These are phyloP conservation scores for Eudasyphora cyanicolor DNA, from an alignment of 2,888 invertebrate species.

Conservation along the genomic window DNA sequence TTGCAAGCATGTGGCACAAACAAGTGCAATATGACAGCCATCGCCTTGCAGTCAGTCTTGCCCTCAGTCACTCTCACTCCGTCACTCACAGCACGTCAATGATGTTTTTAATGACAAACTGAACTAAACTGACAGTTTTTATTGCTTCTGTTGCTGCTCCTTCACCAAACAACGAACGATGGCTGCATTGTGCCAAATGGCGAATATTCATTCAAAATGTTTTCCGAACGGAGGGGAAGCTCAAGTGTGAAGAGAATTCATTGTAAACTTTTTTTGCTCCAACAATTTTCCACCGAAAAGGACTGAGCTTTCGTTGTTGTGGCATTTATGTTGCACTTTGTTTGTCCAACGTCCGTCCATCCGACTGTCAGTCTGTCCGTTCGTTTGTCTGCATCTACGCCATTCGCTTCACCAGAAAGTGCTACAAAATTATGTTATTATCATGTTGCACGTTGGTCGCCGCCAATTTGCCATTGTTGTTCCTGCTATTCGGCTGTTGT, in stretches of 20 bases:
- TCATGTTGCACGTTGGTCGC: neutral
- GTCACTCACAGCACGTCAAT: neutral
- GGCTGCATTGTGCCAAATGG: slow-evolving; percentile 16
- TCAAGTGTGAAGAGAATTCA: neutral
- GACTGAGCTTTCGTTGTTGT: no score
- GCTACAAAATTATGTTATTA: slow-evolving; percentile 34
- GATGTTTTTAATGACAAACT: slow-evolving; percentile 52
- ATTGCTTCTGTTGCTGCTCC: slow-evolving; percentile 3
- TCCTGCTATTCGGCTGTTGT: neutral
- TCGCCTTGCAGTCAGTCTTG: neutral
- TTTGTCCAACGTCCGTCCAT: no score
- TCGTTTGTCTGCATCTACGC: neutral
- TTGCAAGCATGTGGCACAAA: neutral
- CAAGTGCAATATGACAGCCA: neutral
- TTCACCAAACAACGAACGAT: neutral
- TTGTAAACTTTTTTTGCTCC: neutral
- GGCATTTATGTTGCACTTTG: no score
- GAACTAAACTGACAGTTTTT: slow-evolving; percentile 41
- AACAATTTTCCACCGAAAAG: slow-evolving; percentile 14
- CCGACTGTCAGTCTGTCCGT: neutral
- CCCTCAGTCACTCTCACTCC: neutral
- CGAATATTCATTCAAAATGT: neutral
- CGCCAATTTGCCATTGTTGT: neutral
- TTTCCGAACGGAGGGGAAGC: neutral
- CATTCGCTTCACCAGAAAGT: no score